Evolutionary conservation across 2,888 invertebrate genomes (phyloP).

Genomic region (Myathropa florea): DNA sequence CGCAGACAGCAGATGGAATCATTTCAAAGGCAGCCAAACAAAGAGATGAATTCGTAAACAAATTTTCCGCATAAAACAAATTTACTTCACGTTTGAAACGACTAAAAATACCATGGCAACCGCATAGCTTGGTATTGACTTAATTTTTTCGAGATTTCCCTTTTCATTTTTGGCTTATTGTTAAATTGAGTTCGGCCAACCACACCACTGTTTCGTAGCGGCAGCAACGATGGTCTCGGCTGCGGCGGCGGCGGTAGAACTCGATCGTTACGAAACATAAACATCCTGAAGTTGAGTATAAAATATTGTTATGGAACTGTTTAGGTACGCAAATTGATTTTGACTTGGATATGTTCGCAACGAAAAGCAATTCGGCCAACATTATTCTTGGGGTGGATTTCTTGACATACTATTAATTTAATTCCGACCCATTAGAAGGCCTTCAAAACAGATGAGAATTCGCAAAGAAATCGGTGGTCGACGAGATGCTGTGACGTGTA

Average conservation of each 20-base stretch:
- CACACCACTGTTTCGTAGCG: background rate
- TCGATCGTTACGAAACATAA: background rate
- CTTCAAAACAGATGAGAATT: background rate
- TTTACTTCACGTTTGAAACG: constrained; percentile 4
- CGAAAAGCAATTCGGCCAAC: background rate
- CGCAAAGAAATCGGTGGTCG: too few species aligned
- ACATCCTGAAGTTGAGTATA: background rate
- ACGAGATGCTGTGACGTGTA: too few species aligned
- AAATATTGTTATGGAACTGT: background rate
- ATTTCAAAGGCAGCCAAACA: constrained; percentile 16
- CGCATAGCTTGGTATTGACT: constrained; percentile 11
- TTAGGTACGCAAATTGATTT: background rate
- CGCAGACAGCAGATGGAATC: constrained; percentile 20
- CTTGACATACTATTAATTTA: background rate
- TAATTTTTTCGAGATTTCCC: background rate
- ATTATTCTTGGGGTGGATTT: background rate
- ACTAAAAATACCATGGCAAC: constrained; percentile 21
- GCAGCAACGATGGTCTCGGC: background rate
- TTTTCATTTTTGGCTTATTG: background rate
- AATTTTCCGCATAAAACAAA: constrained; percentile 30
- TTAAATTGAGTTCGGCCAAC: background rate
- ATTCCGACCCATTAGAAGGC: background rate
- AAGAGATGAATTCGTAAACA: constrained; percentile 17
- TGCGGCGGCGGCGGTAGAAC: background rate
- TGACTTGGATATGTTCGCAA: background rate